Evolutionary conservation across 2,113 vertebrate species (phyloP).

Genomic region (Tricholaema leucomelas): DNA sequence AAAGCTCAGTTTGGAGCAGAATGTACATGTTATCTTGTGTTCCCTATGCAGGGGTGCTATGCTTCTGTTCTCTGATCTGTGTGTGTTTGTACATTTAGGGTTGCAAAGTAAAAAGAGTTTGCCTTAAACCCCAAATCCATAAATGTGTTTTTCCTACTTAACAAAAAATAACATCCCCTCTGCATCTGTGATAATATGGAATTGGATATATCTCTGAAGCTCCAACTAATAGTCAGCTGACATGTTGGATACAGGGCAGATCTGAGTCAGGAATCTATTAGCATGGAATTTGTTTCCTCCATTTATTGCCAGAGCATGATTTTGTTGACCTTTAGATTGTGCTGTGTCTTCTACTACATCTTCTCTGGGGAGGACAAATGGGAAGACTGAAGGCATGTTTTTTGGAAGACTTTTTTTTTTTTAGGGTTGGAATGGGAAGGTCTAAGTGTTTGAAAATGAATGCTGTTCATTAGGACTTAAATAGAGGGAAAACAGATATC

Average conservation of each 20-base stretch:
- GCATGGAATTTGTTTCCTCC: background rate
- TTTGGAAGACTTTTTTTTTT: background rate
- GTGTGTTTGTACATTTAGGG: background rate
- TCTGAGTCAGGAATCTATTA: background rate
- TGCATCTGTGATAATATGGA: background rate
- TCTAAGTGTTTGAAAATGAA: background rate
- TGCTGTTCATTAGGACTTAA: background rate
- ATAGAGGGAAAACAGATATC: background rate
- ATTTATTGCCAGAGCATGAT: background rate
- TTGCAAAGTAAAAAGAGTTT: background rate
- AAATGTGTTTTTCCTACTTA: background rate
- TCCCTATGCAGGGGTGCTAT: background rate
- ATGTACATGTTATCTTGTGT: background rate
- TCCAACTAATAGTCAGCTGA: background rate
- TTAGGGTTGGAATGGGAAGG: background rate
- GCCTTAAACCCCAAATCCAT: background rate
- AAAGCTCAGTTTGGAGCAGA: background rate
- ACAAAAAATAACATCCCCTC: background rate
- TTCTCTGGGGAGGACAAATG: background rate
- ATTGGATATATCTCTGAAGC: background rate
- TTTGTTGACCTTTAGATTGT: background rate
- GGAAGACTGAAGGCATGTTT: background rate
- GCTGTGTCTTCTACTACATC: background rate
- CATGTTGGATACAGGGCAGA: background rate
- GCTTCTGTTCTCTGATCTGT: background rate